Conservation (phyloP, 2,888 invertebrate species). For the Calameuta pallipes region DNA sequence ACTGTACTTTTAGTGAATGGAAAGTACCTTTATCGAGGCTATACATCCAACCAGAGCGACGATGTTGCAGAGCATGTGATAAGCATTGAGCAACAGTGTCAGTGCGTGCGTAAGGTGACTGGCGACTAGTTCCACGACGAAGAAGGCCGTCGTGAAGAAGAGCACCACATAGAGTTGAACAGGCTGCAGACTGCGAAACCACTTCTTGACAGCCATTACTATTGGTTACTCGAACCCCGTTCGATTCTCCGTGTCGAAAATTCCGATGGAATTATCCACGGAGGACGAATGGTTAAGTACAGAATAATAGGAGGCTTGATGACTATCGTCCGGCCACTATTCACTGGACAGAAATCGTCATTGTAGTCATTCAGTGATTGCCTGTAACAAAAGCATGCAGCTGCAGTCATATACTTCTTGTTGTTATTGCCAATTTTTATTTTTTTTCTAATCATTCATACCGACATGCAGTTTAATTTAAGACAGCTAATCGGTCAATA, state of each 20-base stretch:
- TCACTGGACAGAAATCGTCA: background rate
- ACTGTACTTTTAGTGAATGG: background rate
- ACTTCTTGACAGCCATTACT: conserved; percentile 82
- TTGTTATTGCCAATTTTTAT: background rate
- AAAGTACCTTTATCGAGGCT: conserved; percentile 80
- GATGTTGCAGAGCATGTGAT: conserved; percentile 94
- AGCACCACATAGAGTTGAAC: conserved; percentile 80
- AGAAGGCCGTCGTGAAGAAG: conserved; percentile 79
- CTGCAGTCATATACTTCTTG: background rate
- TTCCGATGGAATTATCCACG: background rate
- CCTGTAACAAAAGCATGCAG: background rate
- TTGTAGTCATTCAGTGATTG: background rate
- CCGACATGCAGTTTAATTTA: background rate
- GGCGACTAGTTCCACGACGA: conserved; percentile 84
- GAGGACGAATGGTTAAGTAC: background rate
- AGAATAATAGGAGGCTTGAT: background rate
- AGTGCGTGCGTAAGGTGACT: conserved; percentile 93
- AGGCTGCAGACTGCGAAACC: conserved; percentile 80
- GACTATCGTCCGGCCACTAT: background rate
- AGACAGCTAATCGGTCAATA: background rate
- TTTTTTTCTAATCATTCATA: background rate
- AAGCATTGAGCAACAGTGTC: conserved; percentile 91
- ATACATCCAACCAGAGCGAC: conserved; percentile 86
- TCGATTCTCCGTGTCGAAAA: background rate
- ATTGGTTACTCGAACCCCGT: background rate